Base-by-base conservation (phyloP, 2,888 invertebrate genomes). In the Himalopsyche tibetana region DNA sequence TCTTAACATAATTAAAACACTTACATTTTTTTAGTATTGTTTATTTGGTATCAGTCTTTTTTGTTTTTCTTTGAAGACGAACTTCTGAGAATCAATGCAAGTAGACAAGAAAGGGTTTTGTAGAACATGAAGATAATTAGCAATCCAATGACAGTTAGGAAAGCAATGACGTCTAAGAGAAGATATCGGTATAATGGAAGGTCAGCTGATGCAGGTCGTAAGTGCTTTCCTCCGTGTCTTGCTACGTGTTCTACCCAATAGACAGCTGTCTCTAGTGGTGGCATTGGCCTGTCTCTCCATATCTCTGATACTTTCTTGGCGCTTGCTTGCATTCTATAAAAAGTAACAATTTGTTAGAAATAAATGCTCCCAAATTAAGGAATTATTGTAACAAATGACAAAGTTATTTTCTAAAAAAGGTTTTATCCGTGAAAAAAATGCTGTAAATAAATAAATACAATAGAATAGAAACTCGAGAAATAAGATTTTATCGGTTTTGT, bases 221-320 rank as follows among this genome's bases (percentile, higher is more conserved):
- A 90, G 89, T 93, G 88, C 9, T 40, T 63, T 42, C 88, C 88
- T 38, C 88, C 88, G 55, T 87, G 93, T 36, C 93, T 90, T 55
- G 94, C 90, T 40, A 94, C 92, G 86, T 94, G 91, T 88, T 95
- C 95, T 51, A 93, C 92, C 92, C 94, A 94, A 91, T 94, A 95
- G 0, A 94, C 91, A 0, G 94, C 94, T 0, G 93, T 94, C 84
- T 94, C 93, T 42, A 95, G 88, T 0, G 95, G 94, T 8, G 92
- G 90, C 17, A 91, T 91, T 84, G 92, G 92, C 4, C 94, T 91
- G 89, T 94, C 93, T 36, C 91, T 91, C 92, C 94, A 95, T 51
- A 94, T 92, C 87, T 91, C 91, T 0, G 94, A 94, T 3, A 93
- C 90, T 5, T 91, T 90, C 0, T 91, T 90, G 0, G 94, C 94